Conservation (phyloP, 2,888 invertebrate species). For the Tetranychus piercei region DNA sequence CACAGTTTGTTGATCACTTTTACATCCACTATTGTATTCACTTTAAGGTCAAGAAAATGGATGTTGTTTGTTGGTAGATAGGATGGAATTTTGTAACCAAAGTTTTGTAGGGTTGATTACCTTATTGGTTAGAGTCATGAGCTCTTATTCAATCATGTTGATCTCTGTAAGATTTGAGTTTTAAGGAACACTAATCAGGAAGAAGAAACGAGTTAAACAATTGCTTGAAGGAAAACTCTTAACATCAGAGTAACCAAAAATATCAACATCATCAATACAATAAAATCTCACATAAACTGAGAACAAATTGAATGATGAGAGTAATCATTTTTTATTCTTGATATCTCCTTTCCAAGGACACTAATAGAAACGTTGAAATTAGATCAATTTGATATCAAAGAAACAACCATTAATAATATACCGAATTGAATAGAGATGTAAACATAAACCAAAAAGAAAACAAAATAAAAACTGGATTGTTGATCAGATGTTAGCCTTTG, state of each 20-base stretch:
- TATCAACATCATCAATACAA: neutral
- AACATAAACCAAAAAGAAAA: neutral
- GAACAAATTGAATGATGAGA: neutral
- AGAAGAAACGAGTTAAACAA: too few species aligned
- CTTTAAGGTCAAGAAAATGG: neutral
- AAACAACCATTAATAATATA: neutral
- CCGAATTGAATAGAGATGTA: neutral
- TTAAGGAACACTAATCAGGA: too few species aligned
- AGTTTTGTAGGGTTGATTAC: too few species aligned
- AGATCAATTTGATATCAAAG: neutral
- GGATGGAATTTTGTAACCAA: too few species aligned
- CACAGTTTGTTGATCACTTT: neutral
- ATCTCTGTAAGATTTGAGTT: too few species aligned
- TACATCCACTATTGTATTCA: neutral
- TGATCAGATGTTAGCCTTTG: neutral
- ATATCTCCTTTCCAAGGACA: neutral
- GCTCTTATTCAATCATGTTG: too few species aligned
- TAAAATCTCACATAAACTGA: neutral
- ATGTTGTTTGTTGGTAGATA: neutral
- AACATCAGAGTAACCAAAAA: neutral
- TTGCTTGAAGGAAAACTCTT: neutral
- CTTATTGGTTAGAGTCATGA: too few species aligned
- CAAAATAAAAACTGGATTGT: neutral
- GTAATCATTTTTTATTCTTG: neutral
- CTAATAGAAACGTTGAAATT: neutral